These are phyloP conservation scores for Athalia circularis DNA, from an alignment of 2,888 invertebrate genomes.

Conservation along the genomic window DNA sequence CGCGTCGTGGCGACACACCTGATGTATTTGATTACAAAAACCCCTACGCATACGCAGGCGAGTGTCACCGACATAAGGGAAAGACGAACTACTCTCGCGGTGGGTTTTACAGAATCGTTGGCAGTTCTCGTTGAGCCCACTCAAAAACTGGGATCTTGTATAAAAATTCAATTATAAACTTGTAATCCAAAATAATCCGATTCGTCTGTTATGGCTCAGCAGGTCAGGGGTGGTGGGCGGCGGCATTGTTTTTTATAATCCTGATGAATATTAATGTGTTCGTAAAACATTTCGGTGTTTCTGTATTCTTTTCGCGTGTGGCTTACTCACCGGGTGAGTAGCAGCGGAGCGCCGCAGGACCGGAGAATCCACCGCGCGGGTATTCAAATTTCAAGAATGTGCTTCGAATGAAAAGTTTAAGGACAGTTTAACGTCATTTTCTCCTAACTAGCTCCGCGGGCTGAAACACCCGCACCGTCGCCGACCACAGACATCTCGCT, in stretches of 20 bases:
- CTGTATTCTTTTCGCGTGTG: constrained; percentile 72
- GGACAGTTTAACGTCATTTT: constrained; percentile 43
- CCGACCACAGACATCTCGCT: constrained; percentile 14
- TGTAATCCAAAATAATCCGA: constrained; percentile 68
- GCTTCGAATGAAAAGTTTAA: constrained; percentile 64
- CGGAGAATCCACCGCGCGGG: constrained; percentile 65
- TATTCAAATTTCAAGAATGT: constrained; percentile 71
- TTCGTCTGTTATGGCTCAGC: constrained; percentile 66
- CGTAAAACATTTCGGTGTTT: constrained; percentile 60
- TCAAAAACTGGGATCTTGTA: constrained; percentile 52
- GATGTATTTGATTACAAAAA: too few relatives aligned
- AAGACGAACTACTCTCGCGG: too few relatives aligned
- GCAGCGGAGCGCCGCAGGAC: constrained; percentile 48
- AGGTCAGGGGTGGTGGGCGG: constrained; percentile 66
- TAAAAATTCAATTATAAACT: constrained; percentile 68
- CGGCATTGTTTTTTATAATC: constrained; percentile 67
- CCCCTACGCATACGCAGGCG: too few relatives aligned
- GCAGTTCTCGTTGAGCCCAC: constrained; percentile 27
- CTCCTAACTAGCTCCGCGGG: constrained; percentile 28
- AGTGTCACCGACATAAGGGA: too few relatives aligned
- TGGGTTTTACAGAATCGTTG: constrained; percentile 17
- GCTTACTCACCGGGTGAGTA: constrained; percentile 65
- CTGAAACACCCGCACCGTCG: constrained; percentile 19
- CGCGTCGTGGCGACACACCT: too few relatives aligned
- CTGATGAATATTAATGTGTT: constrained; percentile 72